Conservation (phyloP, 2,797 vertebrate genomes). For the Poeciliopsis gracilis region DNA sequence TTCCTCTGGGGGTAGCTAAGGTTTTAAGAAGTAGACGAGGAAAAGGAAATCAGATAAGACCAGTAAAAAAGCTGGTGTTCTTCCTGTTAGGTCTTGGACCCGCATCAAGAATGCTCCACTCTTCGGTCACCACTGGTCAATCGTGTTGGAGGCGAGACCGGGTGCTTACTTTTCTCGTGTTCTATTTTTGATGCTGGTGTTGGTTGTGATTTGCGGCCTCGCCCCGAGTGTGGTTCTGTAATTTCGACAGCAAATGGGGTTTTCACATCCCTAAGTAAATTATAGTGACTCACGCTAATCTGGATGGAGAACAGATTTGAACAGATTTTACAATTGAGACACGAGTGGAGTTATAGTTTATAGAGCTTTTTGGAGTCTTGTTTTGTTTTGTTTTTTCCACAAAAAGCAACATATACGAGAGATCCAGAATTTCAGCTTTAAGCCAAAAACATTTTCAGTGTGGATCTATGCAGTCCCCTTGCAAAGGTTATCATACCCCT, state of each 20-base stretch:
- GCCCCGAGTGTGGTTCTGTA: conserved; percentile 65
- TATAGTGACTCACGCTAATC: conserved; percentile 79
- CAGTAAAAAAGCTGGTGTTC: conserved; percentile 63
- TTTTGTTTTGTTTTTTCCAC: conserved; percentile 57
- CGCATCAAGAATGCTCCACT: conserved; percentile 56
- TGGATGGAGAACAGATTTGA: conserved; percentile 64
- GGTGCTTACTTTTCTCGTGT: conserved; percentile 72
- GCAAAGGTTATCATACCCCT: background rate
- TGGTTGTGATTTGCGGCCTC: conserved; percentile 79
- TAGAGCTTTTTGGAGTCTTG: conserved; percentile 34
- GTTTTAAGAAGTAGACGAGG: conserved; percentile 41
- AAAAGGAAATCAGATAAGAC: conserved; percentile 76
- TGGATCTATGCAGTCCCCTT: background rate
- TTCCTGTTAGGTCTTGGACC: conserved; percentile 62
- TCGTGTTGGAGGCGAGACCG: conserved; percentile 55
- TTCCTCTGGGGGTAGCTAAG: conserved; percentile 30
- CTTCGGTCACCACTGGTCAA: conserved; percentile 37
- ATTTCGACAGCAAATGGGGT: conserved; percentile 72
- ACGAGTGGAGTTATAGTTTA: conserved; percentile 50
- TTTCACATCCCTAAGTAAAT: conserved; percentile 76
- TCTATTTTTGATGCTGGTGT: conserved; percentile 72
- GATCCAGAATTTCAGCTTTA: conserved; percentile 21
- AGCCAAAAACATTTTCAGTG: conserved; percentile 12
- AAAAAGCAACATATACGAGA: conserved; percentile 34
- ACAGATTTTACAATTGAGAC: conserved; percentile 60